A percentile compares a stretch with the other conserved stretches of the same genome.
Evolutionary conservation across 2,797 vertebrate species (phyloP).

Genomic region (Eospalax fontanierii): DNA sequence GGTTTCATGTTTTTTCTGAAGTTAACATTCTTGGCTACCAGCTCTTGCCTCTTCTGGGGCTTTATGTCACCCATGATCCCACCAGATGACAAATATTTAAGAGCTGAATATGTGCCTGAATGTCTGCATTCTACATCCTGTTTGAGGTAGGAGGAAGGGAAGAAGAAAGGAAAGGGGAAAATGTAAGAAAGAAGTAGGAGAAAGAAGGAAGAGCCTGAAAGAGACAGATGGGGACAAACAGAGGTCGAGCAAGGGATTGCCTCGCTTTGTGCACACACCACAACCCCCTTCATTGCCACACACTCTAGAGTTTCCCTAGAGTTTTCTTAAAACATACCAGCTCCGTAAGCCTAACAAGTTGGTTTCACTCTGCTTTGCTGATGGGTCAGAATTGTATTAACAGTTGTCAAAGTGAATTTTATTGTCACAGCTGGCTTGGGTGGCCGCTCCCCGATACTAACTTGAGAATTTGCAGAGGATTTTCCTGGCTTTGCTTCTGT

Average conservation of each 20-base stretch:
- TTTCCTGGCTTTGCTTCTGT: neutral
- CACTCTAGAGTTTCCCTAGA: too few species aligned
- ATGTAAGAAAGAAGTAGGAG: neutral
- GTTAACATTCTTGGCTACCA: neutral
- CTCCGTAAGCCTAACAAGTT: neutral
- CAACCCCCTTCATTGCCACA: too few species aligned
- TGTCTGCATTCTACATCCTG: neutral
- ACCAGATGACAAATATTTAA: neutral
- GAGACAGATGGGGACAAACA: too few species aligned
- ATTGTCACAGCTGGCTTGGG: neutral
- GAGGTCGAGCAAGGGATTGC: too few species aligned
- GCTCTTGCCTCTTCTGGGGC: neutral
- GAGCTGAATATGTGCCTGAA: neutral
- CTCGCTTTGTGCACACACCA: too few species aligned
- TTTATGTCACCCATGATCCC: neutral
- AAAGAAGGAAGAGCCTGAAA: neutral
- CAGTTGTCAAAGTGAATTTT: neutral
- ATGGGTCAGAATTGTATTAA: neutral
- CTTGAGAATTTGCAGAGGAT: neutral
- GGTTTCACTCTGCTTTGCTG: neutral
- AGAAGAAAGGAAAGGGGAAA: neutral
- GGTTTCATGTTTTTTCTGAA: slow-evolving; percentile 13
- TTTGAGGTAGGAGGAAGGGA: neutral
- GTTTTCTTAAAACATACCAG: neutral
- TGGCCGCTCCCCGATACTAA: neutral